Conservation (phyloP, 2,797 vertebrate species). For the Microctenopoma stevenorrisi region DNA sequence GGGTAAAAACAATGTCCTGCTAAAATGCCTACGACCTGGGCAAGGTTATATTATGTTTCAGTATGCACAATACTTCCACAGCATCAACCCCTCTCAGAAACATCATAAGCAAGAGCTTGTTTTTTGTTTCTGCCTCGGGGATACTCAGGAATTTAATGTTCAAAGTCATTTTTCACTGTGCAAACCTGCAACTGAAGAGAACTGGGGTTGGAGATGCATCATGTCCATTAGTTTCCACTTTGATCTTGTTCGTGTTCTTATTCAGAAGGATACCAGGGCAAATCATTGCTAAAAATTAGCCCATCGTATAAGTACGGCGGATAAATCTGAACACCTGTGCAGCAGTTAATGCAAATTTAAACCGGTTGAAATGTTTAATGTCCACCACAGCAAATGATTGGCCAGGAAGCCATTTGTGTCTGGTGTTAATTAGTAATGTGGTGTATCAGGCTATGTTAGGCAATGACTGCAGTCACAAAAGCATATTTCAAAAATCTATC, state of each 20-base stretch:
- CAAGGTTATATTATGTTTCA: background rate
- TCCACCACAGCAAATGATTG: no score
- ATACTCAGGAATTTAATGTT: slow-evolving; percentile 3
- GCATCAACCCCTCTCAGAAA: slow-evolving; percentile 3
- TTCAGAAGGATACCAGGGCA: background rate
- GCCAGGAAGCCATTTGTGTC: no score
- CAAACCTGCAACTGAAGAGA: background rate
- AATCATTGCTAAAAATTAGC: background rate
- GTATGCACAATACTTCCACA: background rate
- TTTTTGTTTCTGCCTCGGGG: slow-evolving; percentile 24
- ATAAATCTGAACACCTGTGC: background rate
- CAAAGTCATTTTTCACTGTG: background rate
- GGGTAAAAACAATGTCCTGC: slow-evolving; percentile 83
- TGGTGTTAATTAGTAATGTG: no score
- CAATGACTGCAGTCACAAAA: no score
- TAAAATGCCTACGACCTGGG: background rate
- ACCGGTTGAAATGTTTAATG: no score
- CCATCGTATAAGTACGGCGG: background rate
- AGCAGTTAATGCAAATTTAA: background rate
- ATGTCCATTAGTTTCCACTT: background rate
- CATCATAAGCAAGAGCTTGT: background rate
- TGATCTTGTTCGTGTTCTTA: background rate
- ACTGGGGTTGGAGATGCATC: slow-evolving; percentile 2
- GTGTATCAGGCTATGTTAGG: no score
- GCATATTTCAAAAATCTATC: background rate